Conservation (phyloP, 1,140 invertebrate species). For the Drosophila athabasca region DNA sequence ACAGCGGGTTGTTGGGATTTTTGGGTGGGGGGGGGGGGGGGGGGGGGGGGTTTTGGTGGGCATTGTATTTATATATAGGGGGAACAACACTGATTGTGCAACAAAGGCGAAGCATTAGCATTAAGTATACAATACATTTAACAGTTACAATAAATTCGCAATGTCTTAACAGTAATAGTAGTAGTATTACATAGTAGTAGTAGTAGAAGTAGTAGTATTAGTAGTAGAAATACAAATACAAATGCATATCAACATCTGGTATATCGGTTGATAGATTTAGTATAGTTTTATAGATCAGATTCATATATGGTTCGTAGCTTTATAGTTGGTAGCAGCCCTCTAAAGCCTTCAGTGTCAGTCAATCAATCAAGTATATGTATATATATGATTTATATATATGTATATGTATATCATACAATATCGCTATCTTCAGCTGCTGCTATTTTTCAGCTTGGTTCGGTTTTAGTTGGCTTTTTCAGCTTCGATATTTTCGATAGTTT, state of each 20-base stretch:
- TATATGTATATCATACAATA: constrained; percentile 38
- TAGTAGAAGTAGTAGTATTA: constrained; percentile 16
- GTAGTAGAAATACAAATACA: constrained; percentile 55
- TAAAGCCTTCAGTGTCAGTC: constrained; percentile 81
- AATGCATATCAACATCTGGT: constrained; percentile 66
- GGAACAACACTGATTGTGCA: constrained; percentile 60
- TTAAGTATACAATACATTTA: constrained; percentile 49
- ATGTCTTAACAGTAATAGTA: constrained; percentile 59
- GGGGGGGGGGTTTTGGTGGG: too few relatives aligned
- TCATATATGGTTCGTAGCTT: constrained; percentile 36
- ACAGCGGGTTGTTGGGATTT: constrained; percentile 1
- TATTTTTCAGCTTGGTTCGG: constrained; percentile 24
- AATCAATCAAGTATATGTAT: constrained; percentile 69
- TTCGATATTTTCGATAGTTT: constrained; percentile 18
- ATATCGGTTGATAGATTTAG: constrained; percentile 52
- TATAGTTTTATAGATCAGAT: constrained; percentile 21
- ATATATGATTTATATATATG: constrained; percentile 32
- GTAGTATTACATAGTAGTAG: constrained; percentile 9
- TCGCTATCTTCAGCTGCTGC: constrained; percentile 18
- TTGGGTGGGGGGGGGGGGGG: too few relatives aligned
- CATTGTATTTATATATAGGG: neutral
- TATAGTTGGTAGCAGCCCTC: constrained; percentile 55
- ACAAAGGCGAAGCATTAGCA: constrained; percentile 42
- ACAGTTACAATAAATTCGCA: constrained; percentile 75
- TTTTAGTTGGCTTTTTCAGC: constrained; percentile 10